Evolutionary conservation across 2,888 invertebrate genomes (phyloP).

Genomic region (Apodemia mormo): DNA sequence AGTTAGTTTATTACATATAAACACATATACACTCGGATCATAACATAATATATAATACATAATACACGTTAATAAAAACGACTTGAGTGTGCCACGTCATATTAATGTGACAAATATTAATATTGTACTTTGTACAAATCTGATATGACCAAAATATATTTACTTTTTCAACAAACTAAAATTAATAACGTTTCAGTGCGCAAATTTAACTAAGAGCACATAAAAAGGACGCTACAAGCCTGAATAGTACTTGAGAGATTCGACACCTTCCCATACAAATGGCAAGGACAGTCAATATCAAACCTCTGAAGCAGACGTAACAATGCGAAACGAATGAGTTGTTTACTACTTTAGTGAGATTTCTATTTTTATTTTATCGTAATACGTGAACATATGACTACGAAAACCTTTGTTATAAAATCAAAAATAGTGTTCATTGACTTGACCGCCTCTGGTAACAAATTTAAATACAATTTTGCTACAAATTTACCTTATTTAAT

Average conservation of each 20-base stretch:
- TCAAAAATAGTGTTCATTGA: too few species aligned
- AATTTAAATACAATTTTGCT: too few species aligned
- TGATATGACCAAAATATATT: not conserved
- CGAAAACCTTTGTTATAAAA: too few species aligned
- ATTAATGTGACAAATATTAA: too few species aligned
- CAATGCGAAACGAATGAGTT: conserved; percentile 7
- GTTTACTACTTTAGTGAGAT: not conserved
- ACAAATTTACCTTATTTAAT: too few species aligned
- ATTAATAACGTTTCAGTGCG: conserved; percentile 12
- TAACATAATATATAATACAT: too few species aligned
- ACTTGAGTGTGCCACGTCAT: too few species aligned
- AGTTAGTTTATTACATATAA: too few species aligned
- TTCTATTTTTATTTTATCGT: not conserved
- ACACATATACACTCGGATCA: too few species aligned
- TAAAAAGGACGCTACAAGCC: conserved; percentile 7
- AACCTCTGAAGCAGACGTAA: conserved; percentile 10
- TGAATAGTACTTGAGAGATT: conserved; percentile 16
- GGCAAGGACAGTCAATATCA: conserved; percentile 3
- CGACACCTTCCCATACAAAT: not conserved
- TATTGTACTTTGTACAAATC: too few species aligned
- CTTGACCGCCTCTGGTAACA: too few species aligned
- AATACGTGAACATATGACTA: not conserved
- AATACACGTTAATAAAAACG: too few species aligned
- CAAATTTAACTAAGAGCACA: conserved; percentile 15
- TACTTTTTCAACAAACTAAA: conserved; percentile 4